phyloP scores from a whole-genome alignment of 2,113 vertebrate species.

The Antechinus stuartii region DNA sequence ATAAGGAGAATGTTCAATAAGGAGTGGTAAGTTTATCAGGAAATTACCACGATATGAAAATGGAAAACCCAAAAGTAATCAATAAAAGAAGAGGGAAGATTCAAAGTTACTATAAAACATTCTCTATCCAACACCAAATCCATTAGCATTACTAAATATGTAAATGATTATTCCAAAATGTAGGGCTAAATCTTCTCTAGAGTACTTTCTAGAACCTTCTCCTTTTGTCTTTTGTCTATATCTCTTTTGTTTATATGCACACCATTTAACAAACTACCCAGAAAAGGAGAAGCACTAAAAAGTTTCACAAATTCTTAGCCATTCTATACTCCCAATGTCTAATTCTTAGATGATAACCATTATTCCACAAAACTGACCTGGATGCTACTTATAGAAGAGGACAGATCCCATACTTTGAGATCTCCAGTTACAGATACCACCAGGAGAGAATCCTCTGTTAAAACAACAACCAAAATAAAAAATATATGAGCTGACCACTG shows the following conservation, averaged over 20 bases:
- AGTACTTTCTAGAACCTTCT: neutral
- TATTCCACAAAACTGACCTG: conserved; percentile 82
- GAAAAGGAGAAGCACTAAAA: neutral
- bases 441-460: conserved; percentile 87
- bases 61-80: neutral
- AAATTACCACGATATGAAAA: neutral
- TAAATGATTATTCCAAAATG: neutral
- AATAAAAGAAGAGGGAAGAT: neutral
- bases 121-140: neutral
- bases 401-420: conserved; percentile 87
- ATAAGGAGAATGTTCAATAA: neutral
- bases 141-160: neutral
- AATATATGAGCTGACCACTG: neutral
- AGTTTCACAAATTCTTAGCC: neutral
- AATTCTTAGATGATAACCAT: neutral
- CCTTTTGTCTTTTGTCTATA: too few relatives aligned
- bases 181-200: neutral
- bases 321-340: neutral
- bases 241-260: neutral
- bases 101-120: neutral
- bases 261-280: neutral
- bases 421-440: conserved; percentile 84
- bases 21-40: neutral
- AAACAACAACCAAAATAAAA: conserved; percentile 42
- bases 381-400: conserved; percentile 84